Base-by-base conservation (phyloP, 2,113 vertebrate genomes). In the Trematomus loennbergii region DNA sequence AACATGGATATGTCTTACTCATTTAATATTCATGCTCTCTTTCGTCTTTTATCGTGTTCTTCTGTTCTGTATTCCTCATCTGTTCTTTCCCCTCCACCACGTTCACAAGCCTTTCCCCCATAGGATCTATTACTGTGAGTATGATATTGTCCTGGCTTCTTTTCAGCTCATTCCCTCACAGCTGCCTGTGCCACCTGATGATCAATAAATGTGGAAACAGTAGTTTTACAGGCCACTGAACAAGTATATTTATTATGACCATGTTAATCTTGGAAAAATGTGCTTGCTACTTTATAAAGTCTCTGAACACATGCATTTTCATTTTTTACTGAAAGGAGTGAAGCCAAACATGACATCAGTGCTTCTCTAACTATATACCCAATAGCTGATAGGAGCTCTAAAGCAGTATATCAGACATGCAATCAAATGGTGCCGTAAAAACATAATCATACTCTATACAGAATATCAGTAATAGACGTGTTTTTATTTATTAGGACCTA, bases 111-210 rank as follows among this genome's bases (percentile, higher is more conserved):
- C 74, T 79, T 79, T 89, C 61, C 87, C 85, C 75, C 83, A 62
- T 20, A 70, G 86, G 82, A 76, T 79, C 78, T 75, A 86, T 88
- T 85, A 85, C 79, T 81, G 81, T 88, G 85, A 67, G 72, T 84
- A 83, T 85, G 83, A 83, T 87, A 86, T 83, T 83, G 81, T 85
- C 72, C 75, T 83, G 87, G 74, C 90, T 86, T 71, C 79, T 75
- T 68, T 85, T 88, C 80, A 84, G 67, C 80, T 88, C 84, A 72
- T 88, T 66, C 62, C 70, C 75, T 85, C 83, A 70, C 87, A 92
- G 82, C 87, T 90, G 85, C 45, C 67, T 49, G 22, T 20, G n/a
- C 81, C 83, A 88, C 83, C 70, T 89, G 85, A 86, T 80, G 75
- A 84, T 83, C 77, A 84, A 57, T 52, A 59, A 74, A 74, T 75